Conservation (phyloP, 1,140 invertebrate species). For the Argopecten irradians region DNA sequence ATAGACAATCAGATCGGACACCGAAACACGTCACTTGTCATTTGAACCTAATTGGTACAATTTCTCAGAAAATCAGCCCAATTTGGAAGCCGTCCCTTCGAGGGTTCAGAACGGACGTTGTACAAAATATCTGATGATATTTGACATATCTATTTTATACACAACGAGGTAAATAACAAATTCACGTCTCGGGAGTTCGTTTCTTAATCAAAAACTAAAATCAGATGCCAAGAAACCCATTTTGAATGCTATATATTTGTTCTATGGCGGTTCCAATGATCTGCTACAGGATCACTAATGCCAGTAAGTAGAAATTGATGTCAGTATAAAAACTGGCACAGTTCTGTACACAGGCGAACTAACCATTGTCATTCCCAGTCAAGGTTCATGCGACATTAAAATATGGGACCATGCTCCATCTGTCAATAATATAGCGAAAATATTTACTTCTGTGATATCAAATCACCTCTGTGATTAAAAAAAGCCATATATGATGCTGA, state of each 20-base stretch:
- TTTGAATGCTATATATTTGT: not conserved
- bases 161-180: not conserved
- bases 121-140: conserved; percentile 7
- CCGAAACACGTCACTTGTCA: not conserved
- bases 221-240: not conserved
- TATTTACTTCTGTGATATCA: too few species aligned
- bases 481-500: too few species aligned
- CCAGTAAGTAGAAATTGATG: not conserved
- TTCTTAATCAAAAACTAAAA: not conserved
- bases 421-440: not conserved
- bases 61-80: not conserved
- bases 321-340: not conserved
- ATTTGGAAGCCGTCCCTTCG: conserved; percentile 1
- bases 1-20: not conserved
- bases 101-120: not conserved
- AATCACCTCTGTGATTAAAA: too few species aligned
- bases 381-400: not conserved
- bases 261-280: not conserved
- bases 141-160: not conserved
- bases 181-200: not conserved
- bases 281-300: not conserved
- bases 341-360: not conserved
- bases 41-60: not conserved
- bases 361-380: not conserved
- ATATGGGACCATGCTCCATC: not conserved